Evolutionary conservation across 2,113 vertebrate genomes (phyloP), one percentile per base, ranked within the genome.

Genomic region (Ophiodon elongatus): DNA sequence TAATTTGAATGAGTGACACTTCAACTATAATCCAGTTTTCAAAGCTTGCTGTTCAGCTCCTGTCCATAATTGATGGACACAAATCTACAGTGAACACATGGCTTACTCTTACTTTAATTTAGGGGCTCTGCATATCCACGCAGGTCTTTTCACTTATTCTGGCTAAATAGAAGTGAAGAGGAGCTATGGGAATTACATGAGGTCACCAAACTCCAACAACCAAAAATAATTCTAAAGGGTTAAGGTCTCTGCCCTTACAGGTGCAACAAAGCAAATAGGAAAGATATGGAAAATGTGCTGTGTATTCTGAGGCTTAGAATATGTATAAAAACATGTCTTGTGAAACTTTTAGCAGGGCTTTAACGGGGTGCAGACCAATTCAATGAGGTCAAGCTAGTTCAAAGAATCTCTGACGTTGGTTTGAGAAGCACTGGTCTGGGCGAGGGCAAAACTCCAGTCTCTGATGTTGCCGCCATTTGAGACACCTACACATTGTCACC

Each of bases 191-290:
- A 56, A 39, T 33, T 15, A 66, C 0, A 9, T 11, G 11, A 65
- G 41, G 75, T 65, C 66, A 67, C 15, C 47, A 33, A 62, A 63
- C 35, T 63, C 27, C 56, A 57, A 59, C 11, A 52, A 82, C 17
- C 31, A 37, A 9, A 56, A 29, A 31, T 15, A 67, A 27, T 73
- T 25, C 54, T 4, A 64, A 23, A 71, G 19, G 4, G 21, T 25
- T 9, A 17, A 50, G 5, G 13, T 35, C 15, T 50, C 73, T 39
- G 29, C 21, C 56, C 41, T 43, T 23, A 27, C 31, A 62, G 31
- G 35, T 23, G n/a, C 70, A 73, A 25, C 56, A 71, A 78, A 63
- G 15, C 45, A 21, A 27, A 52, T 3, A 6, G 33, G 11, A 50
- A 23, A 4, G 23, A 21, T 5, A 0, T 1, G 17, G 11, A 72